Evolutionary conservation across 2,888 invertebrate genomes (phyloP).

Genomic region (Meteorus cinctellus): DNA sequence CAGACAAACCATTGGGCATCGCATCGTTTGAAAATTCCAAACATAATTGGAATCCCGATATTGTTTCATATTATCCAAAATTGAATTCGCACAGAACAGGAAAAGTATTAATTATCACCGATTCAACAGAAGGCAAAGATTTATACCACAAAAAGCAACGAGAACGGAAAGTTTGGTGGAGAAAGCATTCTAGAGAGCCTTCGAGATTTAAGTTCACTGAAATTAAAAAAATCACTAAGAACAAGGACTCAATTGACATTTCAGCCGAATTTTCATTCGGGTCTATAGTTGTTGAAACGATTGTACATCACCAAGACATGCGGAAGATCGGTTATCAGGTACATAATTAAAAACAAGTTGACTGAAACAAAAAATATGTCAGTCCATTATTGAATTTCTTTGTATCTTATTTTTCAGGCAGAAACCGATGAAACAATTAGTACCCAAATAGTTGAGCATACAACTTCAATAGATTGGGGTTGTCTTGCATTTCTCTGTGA

Average conservation of each 20-base stretch:
- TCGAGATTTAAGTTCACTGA: conserved; percentile 81
- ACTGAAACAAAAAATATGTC: conserved; percentile 18
- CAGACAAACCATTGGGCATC: conserved; percentile 62
- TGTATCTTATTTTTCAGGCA: conserved; percentile 54
- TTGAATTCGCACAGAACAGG: conserved; percentile 58
- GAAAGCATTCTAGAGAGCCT: conserved; percentile 80
- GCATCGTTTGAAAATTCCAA: conserved; percentile 59
- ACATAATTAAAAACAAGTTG: background rate
- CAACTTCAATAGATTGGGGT: conserved; percentile 67
- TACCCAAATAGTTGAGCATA: conserved; percentile 64
- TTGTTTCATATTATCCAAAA: conserved; percentile 44
- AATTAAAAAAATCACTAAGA: conserved; percentile 69
- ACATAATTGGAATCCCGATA: conserved; percentile 57
- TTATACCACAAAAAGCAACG: conserved; percentile 85
- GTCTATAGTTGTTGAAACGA: conserved; percentile 78
- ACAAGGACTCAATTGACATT: conserved; percentile 77
- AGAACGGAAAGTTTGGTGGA: conserved; percentile 89
- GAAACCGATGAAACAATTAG: conserved; percentile 43
- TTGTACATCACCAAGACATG: conserved; percentile 68
- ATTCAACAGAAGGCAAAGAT: conserved; percentile 75
- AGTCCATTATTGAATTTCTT: conserved; percentile 17
- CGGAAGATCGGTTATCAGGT: conserved; percentile 59
- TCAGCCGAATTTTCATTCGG: conserved; percentile 80
- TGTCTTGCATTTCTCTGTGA: conserved; percentile 68
- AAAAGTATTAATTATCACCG: conserved; percentile 58